Evolutionary conservation across 2,888 invertebrate species (phyloP), one percentile per base, ranked within the genome.

Genomic region (Geophilus truncorum): DNA sequence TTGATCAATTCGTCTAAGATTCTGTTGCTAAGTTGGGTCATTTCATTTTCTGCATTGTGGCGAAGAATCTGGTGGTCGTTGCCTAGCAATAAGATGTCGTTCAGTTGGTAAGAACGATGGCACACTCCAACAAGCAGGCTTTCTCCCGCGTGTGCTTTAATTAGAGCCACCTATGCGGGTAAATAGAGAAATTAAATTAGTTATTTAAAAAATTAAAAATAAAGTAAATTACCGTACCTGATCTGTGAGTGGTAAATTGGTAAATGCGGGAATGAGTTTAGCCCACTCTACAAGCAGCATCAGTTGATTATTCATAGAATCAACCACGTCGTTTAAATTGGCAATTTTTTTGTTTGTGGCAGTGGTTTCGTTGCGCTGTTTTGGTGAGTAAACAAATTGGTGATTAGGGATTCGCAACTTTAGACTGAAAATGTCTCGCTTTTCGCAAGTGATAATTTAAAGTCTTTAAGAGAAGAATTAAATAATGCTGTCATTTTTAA

Each of bases 251-350:
- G 94, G 93, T 62, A 99, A 90, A 85, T 98, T 96, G 77, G 94
- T 93, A 89, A 99, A 99, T 82, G 97, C 96, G 62, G 97, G 97
- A 87, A 99, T 96, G 88, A 94, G 94, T 88, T 98, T 98, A 83
- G 98, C 98, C 98, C 98, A 99, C 89, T 98, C 97, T 40, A 98
- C 97, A 83, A 99, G 90, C 81, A 96, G 94, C 81, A 97, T 90
- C 79, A 99, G 90, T 87, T 99, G 98, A 85, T 98, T 96, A 85
- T 97, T 97, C 92, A 98, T 98, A 57, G 97, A 97, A 86, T 98
- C 97, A 86, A 97, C 97, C 21, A 99, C 96, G 88, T 98, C 98
- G 86, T 94, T 94, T 84, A 97, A 94, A 86, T 94, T 95, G 51
- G 97, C 97, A 85, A 96, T 90, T 87, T 95, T 94, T 85, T 95